phyloP scores from a whole-genome alignment of 2,888 invertebrate species.

The Cenopis cana region DNA sequence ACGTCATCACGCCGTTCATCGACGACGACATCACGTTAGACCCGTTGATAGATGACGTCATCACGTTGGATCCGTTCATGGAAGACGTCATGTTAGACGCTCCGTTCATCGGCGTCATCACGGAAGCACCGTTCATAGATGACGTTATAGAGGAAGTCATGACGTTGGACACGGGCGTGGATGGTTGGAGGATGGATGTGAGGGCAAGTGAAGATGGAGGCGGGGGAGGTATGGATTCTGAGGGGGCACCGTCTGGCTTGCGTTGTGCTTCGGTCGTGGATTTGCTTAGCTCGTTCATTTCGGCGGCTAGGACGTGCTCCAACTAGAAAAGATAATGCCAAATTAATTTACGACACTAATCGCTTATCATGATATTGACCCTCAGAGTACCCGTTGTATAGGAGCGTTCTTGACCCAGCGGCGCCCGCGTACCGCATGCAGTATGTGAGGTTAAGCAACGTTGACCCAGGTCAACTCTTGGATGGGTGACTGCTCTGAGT shows the following conservation, averaged over 20 bases:
- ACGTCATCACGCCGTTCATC: constrained; percentile 46
- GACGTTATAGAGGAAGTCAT: constrained; percentile 50
- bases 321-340: constrained; percentile 55
- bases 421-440: too few species aligned
- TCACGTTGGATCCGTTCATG: constrained; percentile 48
- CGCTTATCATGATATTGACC: too few species aligned
- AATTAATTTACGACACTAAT: too few species aligned
- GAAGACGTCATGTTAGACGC: constrained; percentile 54
- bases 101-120: constrained; percentile 20
- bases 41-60: constrained; percentile 48
- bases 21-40: constrained; percentile 30
- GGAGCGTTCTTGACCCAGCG: too few species aligned
- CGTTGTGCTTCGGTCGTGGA: constrained; percentile 72
- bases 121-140: constrained; percentile 50
- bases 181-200: constrained; percentile 61
- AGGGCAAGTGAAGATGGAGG: constrained; percentile 70
- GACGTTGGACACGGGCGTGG: constrained; percentile 55
- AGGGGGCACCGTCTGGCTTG: constrained; percentile 79
- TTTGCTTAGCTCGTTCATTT: constrained; percentile 75
- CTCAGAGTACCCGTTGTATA: too few species aligned
- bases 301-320: constrained; percentile 77
- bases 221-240: constrained; percentile 73
- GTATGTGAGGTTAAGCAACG: too few species aligned
- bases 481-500: too few species aligned
- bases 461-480: too few species aligned